These are phyloP conservation scores for Harpagifer antarcticus DNA, from an alignment of 2,797 vertebrate genomes.

Conservation along the genomic window DNA sequence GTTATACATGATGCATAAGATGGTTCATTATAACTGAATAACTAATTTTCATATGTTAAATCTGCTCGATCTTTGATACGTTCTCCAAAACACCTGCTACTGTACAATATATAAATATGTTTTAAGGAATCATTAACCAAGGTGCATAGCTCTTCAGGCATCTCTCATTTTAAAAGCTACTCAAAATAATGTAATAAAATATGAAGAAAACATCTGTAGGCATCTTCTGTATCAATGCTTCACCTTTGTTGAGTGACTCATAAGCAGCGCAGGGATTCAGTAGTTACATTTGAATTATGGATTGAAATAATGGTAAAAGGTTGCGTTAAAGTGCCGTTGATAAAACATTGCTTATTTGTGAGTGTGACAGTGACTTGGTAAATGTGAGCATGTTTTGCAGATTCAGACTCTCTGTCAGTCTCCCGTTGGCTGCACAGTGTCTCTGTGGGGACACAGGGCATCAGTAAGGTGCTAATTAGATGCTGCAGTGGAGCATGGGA, in stretches of 20 bases:
- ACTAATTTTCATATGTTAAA: conserved; percentile 20
- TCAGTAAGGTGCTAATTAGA: conserved; percentile 75
- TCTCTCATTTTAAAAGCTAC: neutral
- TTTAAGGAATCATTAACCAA: neutral
- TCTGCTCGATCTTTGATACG: conserved; percentile 5
- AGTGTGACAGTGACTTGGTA: neutral
- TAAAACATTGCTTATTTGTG: neutral
- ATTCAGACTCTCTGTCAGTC: conserved; percentile 26
- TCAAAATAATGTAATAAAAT: neutral
- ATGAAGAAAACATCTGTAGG: neutral
- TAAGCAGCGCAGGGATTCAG: neutral
- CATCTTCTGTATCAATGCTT: neutral
- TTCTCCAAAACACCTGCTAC: neutral
- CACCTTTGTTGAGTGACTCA: conserved; percentile 1
- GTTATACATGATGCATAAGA: conserved; percentile 39
- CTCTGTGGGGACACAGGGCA: conserved; percentile 39
- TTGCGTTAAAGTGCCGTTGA: neutral
- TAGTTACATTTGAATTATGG: neutral
- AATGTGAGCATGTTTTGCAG: neutral
- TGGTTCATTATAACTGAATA: conserved; percentile 35
- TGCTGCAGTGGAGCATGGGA: conserved; percentile 67
- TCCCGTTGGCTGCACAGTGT: conserved; percentile 26
- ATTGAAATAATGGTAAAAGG: conserved; percentile 18
- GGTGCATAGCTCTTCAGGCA: neutral
- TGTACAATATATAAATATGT: neutral